Base-by-base conservation (phyloP, 1,140 invertebrate species). In the Berghia stephanieae region DNA sequence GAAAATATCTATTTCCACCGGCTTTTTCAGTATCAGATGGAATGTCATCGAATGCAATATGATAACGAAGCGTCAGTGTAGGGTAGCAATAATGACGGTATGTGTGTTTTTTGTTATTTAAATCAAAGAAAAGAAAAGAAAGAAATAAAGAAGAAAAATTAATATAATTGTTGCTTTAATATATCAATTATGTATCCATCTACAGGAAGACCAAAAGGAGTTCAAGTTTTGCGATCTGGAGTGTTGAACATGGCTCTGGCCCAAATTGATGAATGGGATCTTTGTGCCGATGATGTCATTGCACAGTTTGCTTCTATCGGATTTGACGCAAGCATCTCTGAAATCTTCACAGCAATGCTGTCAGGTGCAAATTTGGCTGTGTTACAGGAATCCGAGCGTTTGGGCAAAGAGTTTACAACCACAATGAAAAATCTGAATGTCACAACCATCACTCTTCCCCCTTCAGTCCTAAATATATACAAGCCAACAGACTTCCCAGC, bases 221-320 rank as follows among this genome's bases (percentile, higher is more conserved):
- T 84, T 4, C 76, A 78, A 66, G 80, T 84, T 6, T 79, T 66
- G 49, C 67, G 81, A 55, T 78, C 75, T 21, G 70, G 75, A 21
- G 77, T 81, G 49, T 70, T 81, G 24, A 84, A 84, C 70, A 71
- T 84, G 10, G 80, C 81, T 34, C 44, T 60, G 5, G 80, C 80
- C 3, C 83, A 83, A 46, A 83, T 84, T 8, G 40, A 71, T n/a
- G 60, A 77, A 1, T 83, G 81, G 83, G 73, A 79, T 60, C 70
- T 83, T 42, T 55, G 74, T 3, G 55, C 78, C 8, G 36, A 72
- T 16, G 83, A 84, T 68, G 66, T 79, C 31, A 72, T 78, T 16
- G 83, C 77, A 2, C 83, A 84, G 70, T 84, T 84, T 75, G 83
- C 83, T 21, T 84, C 83, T 6, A 83, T 84, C 31, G 81, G 83